phyloP scores from a whole-genome alignment of 2,797 vertebrate genomes.

The Philypnodon macrostomus region DNA sequence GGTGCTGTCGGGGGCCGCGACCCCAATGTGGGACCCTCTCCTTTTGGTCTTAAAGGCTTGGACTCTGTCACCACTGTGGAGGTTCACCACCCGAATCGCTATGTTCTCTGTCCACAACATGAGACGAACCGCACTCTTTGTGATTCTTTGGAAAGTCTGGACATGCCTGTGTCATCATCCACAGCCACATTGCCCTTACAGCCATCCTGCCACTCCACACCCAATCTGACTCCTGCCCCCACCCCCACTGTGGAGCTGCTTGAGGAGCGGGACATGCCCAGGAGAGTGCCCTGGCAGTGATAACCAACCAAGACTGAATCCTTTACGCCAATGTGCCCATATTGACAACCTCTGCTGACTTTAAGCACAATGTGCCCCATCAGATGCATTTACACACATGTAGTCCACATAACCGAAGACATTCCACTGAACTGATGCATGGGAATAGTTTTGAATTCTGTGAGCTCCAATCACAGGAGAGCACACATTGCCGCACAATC shows the following conservation, averaged over 20 bases:
- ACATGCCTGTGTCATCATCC: constrained; percentile 64
- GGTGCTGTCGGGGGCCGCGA: constrained; percentile 85
- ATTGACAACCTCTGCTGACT: constrained; percentile 29
- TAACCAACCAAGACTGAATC: constrained; percentile 9
- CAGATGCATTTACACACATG: constrained; percentile 47
- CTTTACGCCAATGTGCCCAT: constrained; percentile 24
- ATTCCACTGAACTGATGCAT: constrained; percentile 36
- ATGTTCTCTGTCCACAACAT: constrained; percentile 86
- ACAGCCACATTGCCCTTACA: constrained; percentile 66
- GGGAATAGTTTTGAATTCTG: constrained; percentile 16
- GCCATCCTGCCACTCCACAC: constrained; percentile 59
- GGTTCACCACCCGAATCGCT: constrained; percentile 82
- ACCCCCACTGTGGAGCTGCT: constrained; percentile 49
- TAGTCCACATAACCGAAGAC: constrained; percentile 29
- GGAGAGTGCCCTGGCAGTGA: constrained; percentile 72
- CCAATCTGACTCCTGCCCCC: constrained; percentile 39
- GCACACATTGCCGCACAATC: constrained; percentile 54
- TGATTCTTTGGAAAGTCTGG: constrained; percentile 77
- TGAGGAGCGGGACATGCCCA: constrained; percentile 55
- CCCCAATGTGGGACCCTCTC: constrained; percentile 32
- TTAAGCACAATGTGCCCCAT: constrained; percentile 17
- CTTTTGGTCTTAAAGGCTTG: constrained; percentile 75
- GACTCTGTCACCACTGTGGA: constrained; percentile 80
- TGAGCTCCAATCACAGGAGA: neutral
- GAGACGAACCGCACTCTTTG: constrained; percentile 72